Evolutionary conservation across 23 tunicate species (phyloP), one percentile per base, ranked within the genome.

Genomic region (Trididemnum nubilum): DNA sequence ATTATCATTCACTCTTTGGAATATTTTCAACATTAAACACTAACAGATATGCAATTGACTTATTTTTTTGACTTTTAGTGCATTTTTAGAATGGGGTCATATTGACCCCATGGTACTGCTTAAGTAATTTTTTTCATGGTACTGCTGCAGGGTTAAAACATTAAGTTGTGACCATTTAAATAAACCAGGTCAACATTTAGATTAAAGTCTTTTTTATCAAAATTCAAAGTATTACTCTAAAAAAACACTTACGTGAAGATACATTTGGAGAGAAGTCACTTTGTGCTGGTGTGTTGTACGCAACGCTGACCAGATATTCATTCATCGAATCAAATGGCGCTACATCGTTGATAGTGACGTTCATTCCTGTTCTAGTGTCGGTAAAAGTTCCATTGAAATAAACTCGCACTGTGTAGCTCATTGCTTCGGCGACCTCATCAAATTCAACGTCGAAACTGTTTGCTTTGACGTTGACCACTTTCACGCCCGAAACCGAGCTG

Each of bases 251-350:
- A 77, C 81, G 52, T 77, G 81, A 19, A 2, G 66, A 19, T 5
- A 77, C 67, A 37, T 77, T 77, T n/a, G 3, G 18, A 2, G 81
- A 77, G 31, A 77, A 77, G 22, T 52, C 81, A 38, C 81, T 77
- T 30, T 30, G 81, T 2, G 81, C 28, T 4, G 81, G 81, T 3
- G 65, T 50, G n/a, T 66, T 67, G 69, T 33, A 82, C 1, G 86
- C 86, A 12, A 82, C 86, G 3, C 77, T 26, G 5, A 70, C 86
- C 24, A 36, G 36, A 51, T 82, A 82, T 2, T 7, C 78, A 34
- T 82, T 82, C 49, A 5, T 25, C 29, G 36, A 23, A n/a, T n/a
- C n/a, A n/a, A n/a, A n/a, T 24, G 86, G 86, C 36, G 40, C 32
- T 23, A 82, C 86, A 22, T 35, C 49, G 4, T 49, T 22, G 50